Base-by-base conservation (phyloP, 2,888 invertebrate species). In the Erebia ligea region DNA sequence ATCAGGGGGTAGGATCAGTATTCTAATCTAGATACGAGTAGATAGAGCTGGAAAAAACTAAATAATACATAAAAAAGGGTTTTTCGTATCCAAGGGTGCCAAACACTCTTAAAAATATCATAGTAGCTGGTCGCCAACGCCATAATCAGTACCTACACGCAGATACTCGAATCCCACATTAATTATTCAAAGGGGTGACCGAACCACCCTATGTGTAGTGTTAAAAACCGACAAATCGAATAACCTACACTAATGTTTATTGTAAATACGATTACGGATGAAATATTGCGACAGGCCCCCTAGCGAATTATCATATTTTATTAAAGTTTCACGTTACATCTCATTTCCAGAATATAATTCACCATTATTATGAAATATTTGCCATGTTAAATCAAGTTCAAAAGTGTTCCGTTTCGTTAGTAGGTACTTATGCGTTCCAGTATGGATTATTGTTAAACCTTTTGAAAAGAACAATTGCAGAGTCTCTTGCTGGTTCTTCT, bases 221-320 rank as follows among this genome's bases (percentile, higher is more conserved):
- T 81, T 80, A 79, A 78, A 80, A 79, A 80, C 79, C 80, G 79
- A 80, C 80, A 82, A 81, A 78, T 81, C 77, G 77, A 79, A 82
- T 80, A 77, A 77, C 72, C 75, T 73, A 76, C 72, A 76, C 75
- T 79, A 78, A 79, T 80, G 78, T 80, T 81, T 79, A 81, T 82
- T 81, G 82, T 82, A 84, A 84, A 83, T 81, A 83, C 76, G 80
- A 81, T 82, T 81, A 79, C 67, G 74, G 68, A 74, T 80, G 78
- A 81, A 78, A 78, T 80, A 81, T 81, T 69, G 76, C 71, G 3
- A 48, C 19, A 19, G 40, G 50, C 58, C 59, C 67, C 48, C 4
- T 17, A 25, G 6, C 17, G 54, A 42, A 65, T 65, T 54, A 65
- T 65, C 40, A 54, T 65, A 54, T 56, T 54, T 65, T 54, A 54